phyloP scores from a whole-genome alignment of 2,113 vertebrate genomes.

The Hippoglossus stenolepis region DNA sequence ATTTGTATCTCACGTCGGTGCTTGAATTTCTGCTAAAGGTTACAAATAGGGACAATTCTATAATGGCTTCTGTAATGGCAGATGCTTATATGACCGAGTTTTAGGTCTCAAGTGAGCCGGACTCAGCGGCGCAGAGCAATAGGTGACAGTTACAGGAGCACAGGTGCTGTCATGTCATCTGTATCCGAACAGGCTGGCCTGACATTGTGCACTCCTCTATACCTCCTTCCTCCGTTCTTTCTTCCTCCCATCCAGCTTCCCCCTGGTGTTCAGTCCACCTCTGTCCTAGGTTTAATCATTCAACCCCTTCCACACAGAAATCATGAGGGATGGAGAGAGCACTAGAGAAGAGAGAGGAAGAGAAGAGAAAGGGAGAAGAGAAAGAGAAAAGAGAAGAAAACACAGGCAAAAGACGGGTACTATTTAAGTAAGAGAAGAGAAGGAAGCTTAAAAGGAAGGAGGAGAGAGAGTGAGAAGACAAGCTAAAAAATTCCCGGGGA shows the following conservation, averaged over 20 bases:
- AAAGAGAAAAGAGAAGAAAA: slow-evolving; percentile 21
- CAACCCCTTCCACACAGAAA: slow-evolving; percentile 36
- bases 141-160: slow-evolving; percentile 66
- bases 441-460: slow-evolving; percentile 8
- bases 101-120: slow-evolving; percentile 46
- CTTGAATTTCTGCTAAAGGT: slow-evolving; percentile 3
- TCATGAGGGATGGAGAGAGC: neutral
- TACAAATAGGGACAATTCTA: neutral
- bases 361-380: neutral
- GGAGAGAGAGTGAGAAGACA: neutral
- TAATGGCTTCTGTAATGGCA: slow-evolving; percentile 6
- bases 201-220: slow-evolving; percentile 50
- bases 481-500: slow-evolving; percentile 19
- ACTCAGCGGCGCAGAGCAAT: slow-evolving; percentile 49
- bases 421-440: slow-evolving; percentile 20
- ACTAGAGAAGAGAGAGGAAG: neutral
- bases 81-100: slow-evolving; percentile 17
- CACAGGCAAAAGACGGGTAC: slow-evolving; percentile 5
- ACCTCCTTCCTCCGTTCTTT: neutral
- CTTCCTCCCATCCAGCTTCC: slow-evolving; percentile 17
- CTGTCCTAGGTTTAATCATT: slow-evolving; percentile 61
- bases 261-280: slow-evolving; percentile 57
- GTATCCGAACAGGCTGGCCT: slow-evolving; percentile 49
- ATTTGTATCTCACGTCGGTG: neutral
- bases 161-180: slow-evolving; percentile 69